phyloP scores from a whole-genome alignment of 2,888 invertebrate genomes.

The Aplocera efformata region DNA sequence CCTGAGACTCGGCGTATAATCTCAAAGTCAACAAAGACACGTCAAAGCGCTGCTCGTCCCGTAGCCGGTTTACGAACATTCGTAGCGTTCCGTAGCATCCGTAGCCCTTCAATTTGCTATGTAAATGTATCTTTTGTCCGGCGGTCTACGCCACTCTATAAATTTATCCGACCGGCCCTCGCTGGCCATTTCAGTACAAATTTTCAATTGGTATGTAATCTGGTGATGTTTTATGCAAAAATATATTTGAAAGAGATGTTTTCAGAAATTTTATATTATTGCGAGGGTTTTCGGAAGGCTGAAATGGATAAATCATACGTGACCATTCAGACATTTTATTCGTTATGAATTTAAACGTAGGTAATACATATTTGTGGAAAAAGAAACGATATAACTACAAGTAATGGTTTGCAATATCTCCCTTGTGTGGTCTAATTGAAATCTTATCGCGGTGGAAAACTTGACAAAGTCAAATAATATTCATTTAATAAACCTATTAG shows the following conservation, averaged over 20 bases:
- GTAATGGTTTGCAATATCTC: too few species aligned
- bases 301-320: too few species aligned
- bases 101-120: conserved; percentile 77
- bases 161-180: conserved; percentile 50
- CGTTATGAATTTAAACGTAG: too few species aligned
- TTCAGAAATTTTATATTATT: too few species aligned
- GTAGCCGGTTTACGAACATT: conserved; percentile 19
- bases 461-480: too few species aligned
- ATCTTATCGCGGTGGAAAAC: too few species aligned
- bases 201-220: conserved; percentile 40
- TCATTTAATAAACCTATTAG: too few species aligned
- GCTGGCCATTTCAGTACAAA: conserved; percentile 44
- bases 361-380: too few species aligned
- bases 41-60: conserved; percentile 10
- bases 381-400: too few species aligned
- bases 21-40: conserved; percentile 20
- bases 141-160: conserved; percentile 49
- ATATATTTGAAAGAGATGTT: neutral
- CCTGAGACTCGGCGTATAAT: conserved; percentile 17
- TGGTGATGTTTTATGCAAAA: conserved; percentile 13
- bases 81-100: conserved; percentile 34
- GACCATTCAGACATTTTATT: too few species aligned
- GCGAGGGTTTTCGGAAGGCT: too few species aligned
- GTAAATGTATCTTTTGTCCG: conserved; percentile 76
- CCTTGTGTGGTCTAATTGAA: too few species aligned